These are phyloP conservation scores for Hyppa rectilinea DNA, from an alignment of 2,888 invertebrate genomes.

Conservation along the genomic window DNA sequence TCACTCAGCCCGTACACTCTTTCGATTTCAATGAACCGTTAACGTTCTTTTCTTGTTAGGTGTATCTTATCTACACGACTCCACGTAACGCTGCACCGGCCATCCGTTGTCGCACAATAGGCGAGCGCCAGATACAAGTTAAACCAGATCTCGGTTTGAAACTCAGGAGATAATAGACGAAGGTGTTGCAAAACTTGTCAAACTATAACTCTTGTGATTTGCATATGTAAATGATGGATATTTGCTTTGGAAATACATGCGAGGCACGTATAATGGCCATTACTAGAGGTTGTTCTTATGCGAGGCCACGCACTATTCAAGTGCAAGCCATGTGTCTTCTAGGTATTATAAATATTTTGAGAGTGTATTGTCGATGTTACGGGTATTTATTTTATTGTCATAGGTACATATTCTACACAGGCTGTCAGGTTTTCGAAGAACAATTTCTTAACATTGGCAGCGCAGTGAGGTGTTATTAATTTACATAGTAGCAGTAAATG, in stretches of 20 bases:
- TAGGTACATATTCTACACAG: slow-evolving; percentile 51
- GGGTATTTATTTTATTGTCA: slow-evolving; percentile 63
- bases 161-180: slow-evolving; percentile 53
- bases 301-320: slow-evolving; percentile 79
- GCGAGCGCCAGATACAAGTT: slow-evolving; percentile 53
- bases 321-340: slow-evolving; percentile 64
- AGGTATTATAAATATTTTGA: slow-evolving; percentile 64
- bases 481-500: slow-evolving; percentile 24
- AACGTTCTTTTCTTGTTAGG: slow-evolving; percentile 83
- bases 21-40: slow-evolving; percentile 90
- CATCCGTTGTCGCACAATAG: slow-evolving; percentile 64
- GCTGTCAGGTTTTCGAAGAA: slow-evolving; percentile 35
- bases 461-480: slow-evolving; percentile 27
- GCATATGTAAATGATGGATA: slow-evolving; percentile 67
- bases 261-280: slow-evolving; percentile 78
- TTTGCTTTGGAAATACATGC: slow-evolving; percentile 75
- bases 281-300: slow-evolving; percentile 79
- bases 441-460: slow-evolving; percentile 31
- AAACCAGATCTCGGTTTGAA: slow-evolving; percentile 66
- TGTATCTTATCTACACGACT: slow-evolving; percentile 82
- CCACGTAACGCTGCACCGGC: slow-evolving; percentile 80
- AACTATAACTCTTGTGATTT: slow-evolving; percentile 58
- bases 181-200: slow-evolving; percentile 60
- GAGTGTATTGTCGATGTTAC: slow-evolving; percentile 57
- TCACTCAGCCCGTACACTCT: slow-evolving; percentile 81